Evolutionary conservation across 2,797 vertebrate genomes (phyloP), one percentile per base, ranked within the genome.

Genomic region (Megaceryle alcyon): DNA sequence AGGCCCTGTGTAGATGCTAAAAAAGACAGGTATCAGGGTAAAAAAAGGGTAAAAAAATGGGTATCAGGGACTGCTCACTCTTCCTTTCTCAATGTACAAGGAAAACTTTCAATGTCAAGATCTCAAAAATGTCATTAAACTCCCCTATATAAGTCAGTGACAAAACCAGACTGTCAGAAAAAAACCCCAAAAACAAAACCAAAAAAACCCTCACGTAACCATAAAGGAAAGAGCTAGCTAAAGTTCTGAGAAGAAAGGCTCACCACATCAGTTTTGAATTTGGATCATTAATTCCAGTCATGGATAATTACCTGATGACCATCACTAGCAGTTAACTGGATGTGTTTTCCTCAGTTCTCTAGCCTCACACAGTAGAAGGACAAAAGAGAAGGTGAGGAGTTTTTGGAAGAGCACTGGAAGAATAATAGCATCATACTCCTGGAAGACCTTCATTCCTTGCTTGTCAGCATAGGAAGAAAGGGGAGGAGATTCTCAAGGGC

Each of bases 121-220:
- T 61, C 25, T 72, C 35, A 63, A n/a, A 84, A 75, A 51, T 14
- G 4, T 48, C 43, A 44, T 8, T 6, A 49, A 44, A 25, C 3
- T 8, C 18, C 18, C 15, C 18, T 0, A 0, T 53, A 13, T 22
- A 75, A 87, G 53, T 29, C 51, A 26, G 16, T 85, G 23, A 33
- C 15, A 53, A 71, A 87, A 61, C 0, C 7, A 88, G 22, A 20
- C 1, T 23, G 20, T 7, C 41, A 88, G 21, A 29, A 43, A 39
- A 28, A 76, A 28, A 80, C 7, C 35, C 35, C 35, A 59, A 6
- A 23, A 23, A 18, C 0, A 54, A 18, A 4, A 39, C 41, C 41
- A 41, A 41, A 41, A 15, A 41, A 41, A 39, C 39, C 41, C 41
- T 35, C 7, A 29, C 0, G 0, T 22, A 63, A 53, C 4, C 35